Conservation (phyloP, 2,888 invertebrate species). For the Drosophila monieri region DNA sequence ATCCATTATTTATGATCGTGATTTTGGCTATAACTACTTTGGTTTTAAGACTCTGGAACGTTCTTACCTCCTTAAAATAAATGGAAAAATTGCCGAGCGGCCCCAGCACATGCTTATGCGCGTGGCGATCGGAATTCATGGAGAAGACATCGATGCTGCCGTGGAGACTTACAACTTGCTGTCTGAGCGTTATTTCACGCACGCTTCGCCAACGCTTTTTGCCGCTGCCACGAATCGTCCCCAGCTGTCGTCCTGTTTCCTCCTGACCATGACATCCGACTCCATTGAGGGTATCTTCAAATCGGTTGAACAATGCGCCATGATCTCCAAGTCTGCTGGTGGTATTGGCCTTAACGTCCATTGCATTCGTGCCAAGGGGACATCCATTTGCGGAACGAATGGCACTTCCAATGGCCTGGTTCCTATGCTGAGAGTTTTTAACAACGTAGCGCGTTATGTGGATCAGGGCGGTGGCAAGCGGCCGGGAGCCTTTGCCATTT, state of each 20-base stretch:
- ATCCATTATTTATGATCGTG: constrained; percentile 97
- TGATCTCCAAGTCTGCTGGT: constrained; percentile 98
- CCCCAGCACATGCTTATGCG: constrained; percentile 99
- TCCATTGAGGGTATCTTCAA: constrained; percentile 98
- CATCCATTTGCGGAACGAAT: constrained; percentile 96
- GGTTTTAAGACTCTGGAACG: constrained; percentile 99
- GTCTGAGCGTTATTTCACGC: constrained; percentile 98
- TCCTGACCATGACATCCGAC: constrained; percentile 96
- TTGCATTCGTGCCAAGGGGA: constrained; percentile 96
- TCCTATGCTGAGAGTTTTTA: constrained; percentile 97
- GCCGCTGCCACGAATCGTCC: constrained; percentile 96
- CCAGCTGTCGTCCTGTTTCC: constrained; percentile 97
- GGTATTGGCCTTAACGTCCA: constrained; percentile 99
- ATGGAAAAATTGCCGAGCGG: constrained; percentile 96
- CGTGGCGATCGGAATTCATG: constrained; percentile 98
- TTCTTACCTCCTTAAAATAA: constrained; percentile 96
- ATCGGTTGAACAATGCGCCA: constrained; percentile 95
- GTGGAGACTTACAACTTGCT: constrained; percentile 98
- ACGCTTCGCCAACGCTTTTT: constrained; percentile 98
- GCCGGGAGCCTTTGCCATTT: constrained; percentile 98
- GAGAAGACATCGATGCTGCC: constrained; percentile 94
- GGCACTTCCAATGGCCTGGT: constrained; percentile 97
- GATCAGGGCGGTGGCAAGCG: constrained; percentile 99
- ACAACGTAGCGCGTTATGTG: constrained; percentile 97
- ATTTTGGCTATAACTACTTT: constrained; percentile 98